Percentiles rank a stretch among this genome's conserved stretches.
Conservation (phyloP, 2,113 vertebrate species). For the Corvus cornix region DNA sequence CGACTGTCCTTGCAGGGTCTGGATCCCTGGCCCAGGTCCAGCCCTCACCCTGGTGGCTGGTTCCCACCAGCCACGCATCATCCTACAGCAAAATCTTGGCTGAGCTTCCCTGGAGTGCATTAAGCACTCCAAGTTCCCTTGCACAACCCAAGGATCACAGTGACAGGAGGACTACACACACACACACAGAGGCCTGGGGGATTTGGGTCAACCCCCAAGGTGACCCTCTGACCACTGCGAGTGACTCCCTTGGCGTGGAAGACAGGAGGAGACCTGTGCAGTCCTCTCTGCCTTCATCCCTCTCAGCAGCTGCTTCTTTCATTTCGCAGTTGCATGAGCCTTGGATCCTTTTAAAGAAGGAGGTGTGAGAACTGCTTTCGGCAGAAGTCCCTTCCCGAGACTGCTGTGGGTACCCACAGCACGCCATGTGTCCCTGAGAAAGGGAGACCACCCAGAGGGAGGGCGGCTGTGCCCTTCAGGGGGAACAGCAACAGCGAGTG, state of each 20-base stretch:
- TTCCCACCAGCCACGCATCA: neutral
- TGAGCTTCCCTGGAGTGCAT: neutral
- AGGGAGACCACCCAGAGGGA: neutral
- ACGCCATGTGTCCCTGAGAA: neutral
- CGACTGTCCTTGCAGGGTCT: rapidly evolving
- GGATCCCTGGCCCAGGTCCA: neutral
- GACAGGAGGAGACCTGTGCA: neutral
- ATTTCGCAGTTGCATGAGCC: neutral
- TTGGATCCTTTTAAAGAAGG: neutral
- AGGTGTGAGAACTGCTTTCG: neutral
- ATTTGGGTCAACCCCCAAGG: neutral
- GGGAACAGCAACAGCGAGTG: neutral
- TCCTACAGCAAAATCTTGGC: neutral
- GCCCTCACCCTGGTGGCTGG: neutral
- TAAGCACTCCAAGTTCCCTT: neutral
- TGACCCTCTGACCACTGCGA: neutral
- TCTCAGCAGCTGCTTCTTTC: neutral
- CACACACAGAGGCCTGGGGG: neutral
- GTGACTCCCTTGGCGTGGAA: rapidly evolving
- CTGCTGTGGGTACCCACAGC: neutral
- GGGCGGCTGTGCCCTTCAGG: neutral
- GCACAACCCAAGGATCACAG: neutral
- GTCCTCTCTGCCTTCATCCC: neutral
- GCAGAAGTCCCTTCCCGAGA: neutral
- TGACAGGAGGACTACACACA: neutral